phyloP scores from a whole-genome alignment of 2,797 vertebrate genomes.

The Euphonia xanthogaster region DNA sequence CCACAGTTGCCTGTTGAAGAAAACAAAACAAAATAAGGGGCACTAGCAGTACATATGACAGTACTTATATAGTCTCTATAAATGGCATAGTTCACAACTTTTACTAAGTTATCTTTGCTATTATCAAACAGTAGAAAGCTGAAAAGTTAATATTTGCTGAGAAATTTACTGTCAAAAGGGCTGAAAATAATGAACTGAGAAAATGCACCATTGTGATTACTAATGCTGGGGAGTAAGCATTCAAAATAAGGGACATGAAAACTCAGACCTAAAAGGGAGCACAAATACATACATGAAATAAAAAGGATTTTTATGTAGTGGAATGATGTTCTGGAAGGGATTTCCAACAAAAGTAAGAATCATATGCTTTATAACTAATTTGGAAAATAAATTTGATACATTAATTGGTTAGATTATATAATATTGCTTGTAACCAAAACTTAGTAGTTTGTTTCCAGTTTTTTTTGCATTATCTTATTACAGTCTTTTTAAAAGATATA shows the following conservation, averaged over 20 bases:
- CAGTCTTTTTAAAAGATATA: background rate
- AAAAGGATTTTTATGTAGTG: background rate
- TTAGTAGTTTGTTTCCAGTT: background rate
- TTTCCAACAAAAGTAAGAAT: background rate
- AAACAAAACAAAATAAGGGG: conserved; percentile 7
- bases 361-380: background rate
- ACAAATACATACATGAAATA: background rate
- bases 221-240: background rate
- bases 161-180: background rate
- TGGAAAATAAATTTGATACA: background rate
- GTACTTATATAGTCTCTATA: background rate
- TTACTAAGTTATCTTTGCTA: background rate
- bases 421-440: background rate
- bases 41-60: background rate
- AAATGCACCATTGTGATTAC: background rate
- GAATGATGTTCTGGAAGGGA: background rate
- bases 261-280: background rate
- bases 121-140: background rate
- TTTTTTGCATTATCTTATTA: background rate
- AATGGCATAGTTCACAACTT: background rate
- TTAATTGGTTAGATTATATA: background rate
- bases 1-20: conserved; percentile 71
- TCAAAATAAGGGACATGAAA: background rate
- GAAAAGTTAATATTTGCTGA: background rate
- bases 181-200: background rate